These are phyloP conservation scores for Pyrrhura leucotis DNA, from an alignment of 2,797 vertebrate genomes.

Conservation along the genomic window DNA sequence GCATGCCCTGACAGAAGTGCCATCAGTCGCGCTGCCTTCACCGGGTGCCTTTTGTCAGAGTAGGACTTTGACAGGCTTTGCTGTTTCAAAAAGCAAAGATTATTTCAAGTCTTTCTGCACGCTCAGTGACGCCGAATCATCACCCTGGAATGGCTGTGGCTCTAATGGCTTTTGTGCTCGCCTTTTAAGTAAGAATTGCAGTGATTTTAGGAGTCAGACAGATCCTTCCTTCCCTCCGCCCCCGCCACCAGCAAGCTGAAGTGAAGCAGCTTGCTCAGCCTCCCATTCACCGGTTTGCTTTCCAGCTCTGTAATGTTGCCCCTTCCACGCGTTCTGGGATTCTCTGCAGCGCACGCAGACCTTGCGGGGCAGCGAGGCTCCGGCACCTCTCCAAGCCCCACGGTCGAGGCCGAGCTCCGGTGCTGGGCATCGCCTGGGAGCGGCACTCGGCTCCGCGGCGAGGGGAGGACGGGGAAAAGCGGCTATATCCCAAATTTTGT, in stretches of 20 bases:
- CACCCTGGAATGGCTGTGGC: rapidly evolving
- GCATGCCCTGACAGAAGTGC: neutral
- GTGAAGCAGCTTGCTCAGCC: neutral
- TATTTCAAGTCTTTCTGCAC: neutral
- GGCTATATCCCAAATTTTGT: neutral
- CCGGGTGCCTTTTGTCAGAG: neutral
- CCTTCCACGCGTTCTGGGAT: neutral
- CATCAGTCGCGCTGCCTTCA: neutral
- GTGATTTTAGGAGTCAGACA: neutral
- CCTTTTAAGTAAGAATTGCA: neutral
- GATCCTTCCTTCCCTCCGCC: neutral
- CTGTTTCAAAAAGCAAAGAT: neutral
- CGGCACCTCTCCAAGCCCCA: neutral
- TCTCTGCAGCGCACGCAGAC: neutral
- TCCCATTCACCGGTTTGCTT: neutral
- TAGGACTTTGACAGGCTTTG: neutral
- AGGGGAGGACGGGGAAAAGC: constrained; percentile 2
- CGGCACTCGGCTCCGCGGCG: neutral
- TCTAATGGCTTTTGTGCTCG: neutral
- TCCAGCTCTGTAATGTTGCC: neutral
- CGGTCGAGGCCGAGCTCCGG: neutral
- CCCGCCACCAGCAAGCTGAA: neutral
- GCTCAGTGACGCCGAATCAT: neutral
- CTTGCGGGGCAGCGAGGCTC: neutral
- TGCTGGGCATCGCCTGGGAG: neutral